Evolutionary conservation across 2,888 invertebrate genomes (phyloP).

Genomic region (Scaptomyza reducta): DNA sequence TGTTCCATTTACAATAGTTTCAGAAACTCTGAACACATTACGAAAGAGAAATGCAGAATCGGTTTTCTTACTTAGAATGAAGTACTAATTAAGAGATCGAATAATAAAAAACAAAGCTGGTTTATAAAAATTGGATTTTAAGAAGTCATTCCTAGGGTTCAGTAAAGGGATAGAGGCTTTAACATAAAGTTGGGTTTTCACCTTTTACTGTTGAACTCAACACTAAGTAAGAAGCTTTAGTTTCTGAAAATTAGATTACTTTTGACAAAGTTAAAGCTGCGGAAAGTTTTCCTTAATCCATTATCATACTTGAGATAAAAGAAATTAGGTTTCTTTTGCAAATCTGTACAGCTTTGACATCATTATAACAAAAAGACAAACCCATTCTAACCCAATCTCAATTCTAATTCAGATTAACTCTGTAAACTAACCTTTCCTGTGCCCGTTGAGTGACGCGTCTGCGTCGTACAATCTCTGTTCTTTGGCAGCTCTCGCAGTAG

Average conservation of each 20-base stretch:
- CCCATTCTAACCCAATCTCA: not conserved
- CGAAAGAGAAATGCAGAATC: too few relatives aligned
- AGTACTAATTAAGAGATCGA: too few relatives aligned
- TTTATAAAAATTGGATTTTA: not conserved
- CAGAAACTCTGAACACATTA: not conserved
- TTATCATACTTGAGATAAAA: too few relatives aligned
- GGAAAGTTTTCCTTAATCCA: too few relatives aligned
- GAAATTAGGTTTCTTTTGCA: too few relatives aligned
- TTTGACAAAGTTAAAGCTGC: too few relatives aligned
- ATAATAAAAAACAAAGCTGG: too few relatives aligned
- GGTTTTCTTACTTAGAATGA: too few relatives aligned
- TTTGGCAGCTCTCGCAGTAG: constrained; percentile 69
- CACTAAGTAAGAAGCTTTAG: not conserved
- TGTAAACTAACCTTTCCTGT: constrained; percentile 70
- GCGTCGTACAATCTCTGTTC: constrained; percentile 60
- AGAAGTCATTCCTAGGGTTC: not conserved
- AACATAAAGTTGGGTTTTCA: too few relatives aligned
- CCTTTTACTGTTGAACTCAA: not conserved
- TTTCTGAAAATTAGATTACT: too few relatives aligned
- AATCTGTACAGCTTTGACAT: too few relatives aligned
- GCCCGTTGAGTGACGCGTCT: constrained; percentile 71
- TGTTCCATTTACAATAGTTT: not conserved
- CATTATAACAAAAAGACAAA: not conserved
- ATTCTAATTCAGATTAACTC: not conserved
- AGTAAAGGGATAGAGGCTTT: not conserved